phyloP scores from a whole-genome alignment of 2,113 vertebrate genomes.

The Lutjanus erythropterus region DNA sequence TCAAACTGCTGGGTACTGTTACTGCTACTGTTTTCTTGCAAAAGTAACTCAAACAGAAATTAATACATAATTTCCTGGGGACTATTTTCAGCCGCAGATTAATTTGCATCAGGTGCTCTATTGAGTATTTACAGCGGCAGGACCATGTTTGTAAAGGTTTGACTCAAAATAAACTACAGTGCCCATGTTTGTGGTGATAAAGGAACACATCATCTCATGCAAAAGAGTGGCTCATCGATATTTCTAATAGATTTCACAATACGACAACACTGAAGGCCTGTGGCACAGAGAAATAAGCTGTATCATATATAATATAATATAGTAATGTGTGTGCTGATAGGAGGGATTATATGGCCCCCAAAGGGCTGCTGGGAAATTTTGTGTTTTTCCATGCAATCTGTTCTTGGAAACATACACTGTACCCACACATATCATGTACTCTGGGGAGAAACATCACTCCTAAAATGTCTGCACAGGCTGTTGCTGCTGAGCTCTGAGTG shows the following conservation, averaged over 20 bases:
- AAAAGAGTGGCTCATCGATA: neutral
- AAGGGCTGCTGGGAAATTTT: constrained; percentile 36
- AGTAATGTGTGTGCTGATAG: neutral
- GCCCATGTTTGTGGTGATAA: neutral
- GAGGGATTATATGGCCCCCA: constrained; percentile 30
- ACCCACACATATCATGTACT: neutral
- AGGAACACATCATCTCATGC: neutral
- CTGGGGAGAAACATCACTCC: constrained; percentile 25
- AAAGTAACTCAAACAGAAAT: neutral
- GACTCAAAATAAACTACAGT: neutral
- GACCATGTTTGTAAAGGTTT: neutral
- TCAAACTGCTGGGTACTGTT: neutral
- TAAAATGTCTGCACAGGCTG: constrained; percentile 7
- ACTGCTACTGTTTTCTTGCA: neutral
- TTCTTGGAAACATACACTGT: constrained; percentile 33
- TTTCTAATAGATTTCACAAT: neutral
- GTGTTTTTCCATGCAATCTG: constrained; percentile 34
- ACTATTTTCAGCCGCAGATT: neutral
- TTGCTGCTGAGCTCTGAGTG: neutral
- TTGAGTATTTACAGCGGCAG: neutral
- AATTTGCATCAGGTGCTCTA: too few relatives aligned
- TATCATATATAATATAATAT: too few relatives aligned
- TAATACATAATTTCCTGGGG: neutral
- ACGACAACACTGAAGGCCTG: too few relatives aligned
- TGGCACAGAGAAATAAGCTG: neutral